A percentile compares a stretch with the other conserved stretches of the same genome.
Evolutionary conservation across 1,140 invertebrate species (phyloP).

Genomic region (Diachasma alloeum): DNA sequence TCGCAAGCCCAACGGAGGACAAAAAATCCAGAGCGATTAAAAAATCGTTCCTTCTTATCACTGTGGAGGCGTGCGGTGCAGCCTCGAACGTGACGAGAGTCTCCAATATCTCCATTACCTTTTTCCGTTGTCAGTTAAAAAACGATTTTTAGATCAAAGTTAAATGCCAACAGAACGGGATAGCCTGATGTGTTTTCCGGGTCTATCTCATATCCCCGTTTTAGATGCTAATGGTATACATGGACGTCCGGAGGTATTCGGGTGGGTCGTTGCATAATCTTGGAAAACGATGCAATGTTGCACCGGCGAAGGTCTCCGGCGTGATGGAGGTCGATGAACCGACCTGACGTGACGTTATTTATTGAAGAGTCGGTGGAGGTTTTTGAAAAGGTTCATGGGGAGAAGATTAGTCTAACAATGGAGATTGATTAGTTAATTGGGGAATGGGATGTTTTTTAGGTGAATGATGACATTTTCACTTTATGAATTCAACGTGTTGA

Average conservation of each 20-base stretch:
- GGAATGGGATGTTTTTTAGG: too few relatives aligned
- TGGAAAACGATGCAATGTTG: conserved; percentile 16
- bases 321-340: conserved; percentile 16
- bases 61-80: background rate
- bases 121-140: background rate
- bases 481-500: too few relatives aligned
- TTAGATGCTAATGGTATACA: conserved; percentile 20
- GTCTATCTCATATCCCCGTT: background rate
- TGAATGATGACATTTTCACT: too few relatives aligned
- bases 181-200: background rate
- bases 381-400: background rate
- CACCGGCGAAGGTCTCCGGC: background rate
- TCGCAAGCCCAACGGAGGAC: background rate
- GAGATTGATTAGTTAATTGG: too few relatives aligned
- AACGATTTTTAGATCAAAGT: background rate
- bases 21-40: background rate
- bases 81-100: conserved; percentile 5
- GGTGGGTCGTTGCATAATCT: conserved; percentile 17
- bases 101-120: background rate
- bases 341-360: background rate
- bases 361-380: background rate
- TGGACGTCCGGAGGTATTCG: conserved; percentile 3
- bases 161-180: background rate
- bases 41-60: conserved; percentile 7
- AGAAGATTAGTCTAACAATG: background rate